Conservation (phyloP, 2,888 invertebrate genomes). For the Micropterix aruncella region DNA sequence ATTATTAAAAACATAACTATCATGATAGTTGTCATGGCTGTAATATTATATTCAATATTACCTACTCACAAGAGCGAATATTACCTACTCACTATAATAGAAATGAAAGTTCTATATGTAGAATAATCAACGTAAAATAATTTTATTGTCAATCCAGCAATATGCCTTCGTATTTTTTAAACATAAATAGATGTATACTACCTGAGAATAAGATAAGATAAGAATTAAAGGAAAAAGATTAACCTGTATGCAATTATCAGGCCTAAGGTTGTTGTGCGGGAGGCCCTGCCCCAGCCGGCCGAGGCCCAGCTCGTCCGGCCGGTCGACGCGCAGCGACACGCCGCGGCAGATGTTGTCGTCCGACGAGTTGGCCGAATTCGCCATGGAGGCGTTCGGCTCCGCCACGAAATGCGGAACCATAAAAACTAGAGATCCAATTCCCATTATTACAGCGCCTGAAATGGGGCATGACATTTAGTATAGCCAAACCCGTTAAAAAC, state of each 20-base stretch:
- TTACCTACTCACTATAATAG: no score
- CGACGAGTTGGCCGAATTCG: constrained; percentile 49
- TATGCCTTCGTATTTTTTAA: no score
- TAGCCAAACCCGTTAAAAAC: not conserved
- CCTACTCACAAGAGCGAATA: no score
- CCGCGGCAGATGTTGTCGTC: constrained; percentile 71
- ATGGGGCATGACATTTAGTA: constrained; percentile 1
- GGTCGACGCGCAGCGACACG: constrained; percentile 40
- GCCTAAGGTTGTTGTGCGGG: constrained; percentile 54
- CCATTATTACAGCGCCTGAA: constrained; percentile 80
- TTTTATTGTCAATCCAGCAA: no score
- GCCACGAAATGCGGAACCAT: constrained; percentile 87
- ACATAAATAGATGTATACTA: no score
- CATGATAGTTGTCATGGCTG: no score
- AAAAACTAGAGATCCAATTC: constrained; percentile 82
- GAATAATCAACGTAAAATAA: no score
- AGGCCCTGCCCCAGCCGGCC: constrained; percentile 54
- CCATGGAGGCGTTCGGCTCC: constrained; percentile 58
- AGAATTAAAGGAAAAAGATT: constrained; percentile 8
- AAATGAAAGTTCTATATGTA: no score
- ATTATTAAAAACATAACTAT: no score
- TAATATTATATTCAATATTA: no score
- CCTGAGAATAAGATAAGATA: not conserved
- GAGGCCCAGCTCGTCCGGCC: constrained; percentile 60
- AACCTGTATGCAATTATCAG: constrained; percentile 69